Percentiles rank a stretch among this genome's conserved stretches.
These are phyloP conservation scores for Pachliopta kotzebuea DNA, from an alignment of 2,888 invertebrate species.

Conservation along the genomic window DNA sequence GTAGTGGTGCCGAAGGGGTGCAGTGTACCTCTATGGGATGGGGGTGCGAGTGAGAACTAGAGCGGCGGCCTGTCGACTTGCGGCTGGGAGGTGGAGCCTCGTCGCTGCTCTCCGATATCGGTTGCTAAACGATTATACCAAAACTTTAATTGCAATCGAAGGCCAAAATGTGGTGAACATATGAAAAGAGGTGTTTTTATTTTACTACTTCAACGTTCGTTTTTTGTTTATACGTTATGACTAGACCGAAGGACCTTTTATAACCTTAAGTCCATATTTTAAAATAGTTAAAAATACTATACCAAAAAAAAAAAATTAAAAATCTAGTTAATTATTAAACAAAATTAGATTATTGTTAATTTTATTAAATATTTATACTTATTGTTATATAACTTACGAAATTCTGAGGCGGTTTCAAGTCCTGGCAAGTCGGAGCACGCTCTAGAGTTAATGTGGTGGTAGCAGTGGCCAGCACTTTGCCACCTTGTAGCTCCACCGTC, in stretches of 20 bases:
- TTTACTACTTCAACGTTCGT: no score
- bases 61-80: slow-evolving; percentile 49
- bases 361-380: no score
- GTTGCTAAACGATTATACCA: slow-evolving; percentile 49
- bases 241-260: no score
- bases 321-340: no score
- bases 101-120: slow-evolving; percentile 75
- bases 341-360: no score
- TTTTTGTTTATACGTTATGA: no score
- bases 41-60: slow-evolving; percentile 33
- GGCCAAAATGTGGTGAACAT: no score
- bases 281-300: no score
- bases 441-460: slow-evolving; percentile 74
- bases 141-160: no score
- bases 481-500: slow-evolving; percentile 71
- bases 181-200: no score
- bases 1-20: slow-evolving; percentile 62
- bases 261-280: no score
- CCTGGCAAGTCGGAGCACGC: slow-evolving; percentile 63
- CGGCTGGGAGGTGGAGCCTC: slow-evolving; percentile 54
- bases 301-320: no score
- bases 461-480: slow-evolving; percentile 75
- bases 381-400: slow-evolving; percentile 52
- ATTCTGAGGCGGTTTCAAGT: slow-evolving; percentile 68
- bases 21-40: slow-evolving; percentile 40